Conservation (phyloP, 2,113 vertebrate species). For the Polypterus senegalus region DNA sequence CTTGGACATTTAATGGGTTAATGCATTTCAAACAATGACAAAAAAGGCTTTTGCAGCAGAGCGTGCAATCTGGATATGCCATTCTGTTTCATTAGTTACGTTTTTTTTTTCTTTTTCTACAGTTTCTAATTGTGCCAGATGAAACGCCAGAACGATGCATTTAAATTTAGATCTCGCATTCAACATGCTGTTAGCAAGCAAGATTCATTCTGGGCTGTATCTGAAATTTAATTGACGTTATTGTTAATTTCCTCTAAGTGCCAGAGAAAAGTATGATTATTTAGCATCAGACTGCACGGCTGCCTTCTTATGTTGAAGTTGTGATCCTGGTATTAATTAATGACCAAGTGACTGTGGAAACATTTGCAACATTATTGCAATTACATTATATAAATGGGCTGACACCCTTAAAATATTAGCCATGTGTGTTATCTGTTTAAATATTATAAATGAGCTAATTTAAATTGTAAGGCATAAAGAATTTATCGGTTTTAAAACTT, state of each 20-base stretch:
- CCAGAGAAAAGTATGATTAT: constrained; percentile 32
- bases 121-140: too few species aligned
- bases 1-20: too few species aligned
- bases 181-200: not conserved
- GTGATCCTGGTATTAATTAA: constrained; percentile 25
- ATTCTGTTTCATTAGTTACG: too few species aligned
- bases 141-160: too few species aligned
- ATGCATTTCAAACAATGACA: too few species aligned
- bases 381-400: constrained; percentile 36
- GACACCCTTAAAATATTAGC: constrained; percentile 43
- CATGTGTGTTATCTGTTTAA: constrained; percentile 42
- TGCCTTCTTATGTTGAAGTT: constrained; percentile 30
- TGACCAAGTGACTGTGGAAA: constrained; percentile 23
- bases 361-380: constrained; percentile 32
- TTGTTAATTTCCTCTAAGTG: not conserved
- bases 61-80: too few species aligned
- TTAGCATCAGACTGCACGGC: constrained; percentile 23
- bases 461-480: constrained; percentile 28
- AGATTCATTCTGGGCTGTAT: not conserved
- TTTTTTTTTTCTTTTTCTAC: too few species aligned
- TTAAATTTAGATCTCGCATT: too few species aligned
- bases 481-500: constrained; percentile 37
- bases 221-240: not conserved
- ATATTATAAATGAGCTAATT: constrained; percentile 38
- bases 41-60: too few species aligned